These are phyloP conservation scores for Cetonia aurata DNA, from an alignment of 2,888 invertebrate genomes.

Conservation along the genomic window DNA sequence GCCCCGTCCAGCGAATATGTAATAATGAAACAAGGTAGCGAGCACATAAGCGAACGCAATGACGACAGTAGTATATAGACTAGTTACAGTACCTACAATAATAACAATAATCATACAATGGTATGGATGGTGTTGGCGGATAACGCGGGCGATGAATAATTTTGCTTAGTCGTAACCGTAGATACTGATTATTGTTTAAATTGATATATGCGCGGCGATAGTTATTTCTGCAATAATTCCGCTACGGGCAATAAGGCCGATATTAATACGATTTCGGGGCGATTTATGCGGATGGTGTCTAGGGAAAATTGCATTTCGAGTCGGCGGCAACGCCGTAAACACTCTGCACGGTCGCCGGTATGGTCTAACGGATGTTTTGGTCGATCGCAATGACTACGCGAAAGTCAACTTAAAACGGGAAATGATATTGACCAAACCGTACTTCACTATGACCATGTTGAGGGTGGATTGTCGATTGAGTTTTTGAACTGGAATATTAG, in stretches of 20 bases:
- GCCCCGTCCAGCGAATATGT: neutral
- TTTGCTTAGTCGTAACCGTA: conserved; percentile 43
- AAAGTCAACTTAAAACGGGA: no score
- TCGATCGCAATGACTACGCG: no score
- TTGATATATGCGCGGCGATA: conserved; percentile 45
- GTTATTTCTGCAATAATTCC: conserved; percentile 44
- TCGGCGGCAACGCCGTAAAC: conserved; percentile 1
- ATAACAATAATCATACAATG: conserved; percentile 36
- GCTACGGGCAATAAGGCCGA: conserved; percentile 40
- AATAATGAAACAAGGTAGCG: conserved; percentile 47
- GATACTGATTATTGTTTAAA: conserved; percentile 47
- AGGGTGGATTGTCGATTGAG: no score
- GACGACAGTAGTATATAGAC: neutral
- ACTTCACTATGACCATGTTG: no score
- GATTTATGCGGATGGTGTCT: conserved; percentile 28
- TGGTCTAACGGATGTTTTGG: no score
- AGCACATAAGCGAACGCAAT: neutral
- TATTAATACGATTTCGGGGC: conserved; percentile 43
- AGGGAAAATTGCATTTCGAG: conserved; percentile 31
- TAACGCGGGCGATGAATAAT: conserved; percentile 43
- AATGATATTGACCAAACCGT: no score
- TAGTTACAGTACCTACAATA: conserved; percentile 27
- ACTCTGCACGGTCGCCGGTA: no score
- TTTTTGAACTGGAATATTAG: no score
- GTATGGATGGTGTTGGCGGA: conserved; percentile 2